Percentiles rank a stretch among this genome's conserved stretches.
Evolutionary conservation across 2,113 vertebrate species (phyloP).

Genomic region (Chionis minor): DNA sequence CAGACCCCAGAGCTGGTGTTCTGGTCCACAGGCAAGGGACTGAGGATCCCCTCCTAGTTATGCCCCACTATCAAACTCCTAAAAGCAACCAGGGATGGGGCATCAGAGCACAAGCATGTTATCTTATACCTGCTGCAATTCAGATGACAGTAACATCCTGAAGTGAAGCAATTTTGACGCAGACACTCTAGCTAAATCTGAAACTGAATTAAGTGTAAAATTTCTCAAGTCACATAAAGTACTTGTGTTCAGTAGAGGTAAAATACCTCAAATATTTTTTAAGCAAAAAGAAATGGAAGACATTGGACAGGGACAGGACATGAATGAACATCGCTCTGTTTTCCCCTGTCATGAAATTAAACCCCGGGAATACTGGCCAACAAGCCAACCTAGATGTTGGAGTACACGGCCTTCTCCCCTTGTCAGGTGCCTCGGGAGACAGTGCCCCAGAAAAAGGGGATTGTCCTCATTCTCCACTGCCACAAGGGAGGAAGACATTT

Average conservation of each 20-base stretch:
- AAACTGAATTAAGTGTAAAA: not conserved
- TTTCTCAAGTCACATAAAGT: not conserved
- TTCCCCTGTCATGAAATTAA: not conserved
- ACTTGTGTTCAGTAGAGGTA: not conserved
- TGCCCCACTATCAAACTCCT: not conserved
- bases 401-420: not conserved
- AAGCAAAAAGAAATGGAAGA: not conserved
- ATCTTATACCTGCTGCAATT: not conserved
- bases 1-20: not conserved
- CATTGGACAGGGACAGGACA: not conserved
- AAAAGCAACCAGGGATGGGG: not conserved
- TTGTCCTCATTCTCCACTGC: not conserved
- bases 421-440: not conserved
- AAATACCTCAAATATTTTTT: not conserved
- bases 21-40: not conserved
- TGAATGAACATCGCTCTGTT: not conserved
- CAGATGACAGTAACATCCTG: not conserved
- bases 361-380: not conserved
- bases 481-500: not conserved
- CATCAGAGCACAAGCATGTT: not conserved
- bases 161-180: not conserved
- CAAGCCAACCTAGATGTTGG: not conserved
- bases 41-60: not conserved
- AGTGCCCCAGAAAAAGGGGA: not conserved
- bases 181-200: not conserved